Conservation (phyloP, 2,888 invertebrate genomes). For the Drosophila leonis region DNA sequence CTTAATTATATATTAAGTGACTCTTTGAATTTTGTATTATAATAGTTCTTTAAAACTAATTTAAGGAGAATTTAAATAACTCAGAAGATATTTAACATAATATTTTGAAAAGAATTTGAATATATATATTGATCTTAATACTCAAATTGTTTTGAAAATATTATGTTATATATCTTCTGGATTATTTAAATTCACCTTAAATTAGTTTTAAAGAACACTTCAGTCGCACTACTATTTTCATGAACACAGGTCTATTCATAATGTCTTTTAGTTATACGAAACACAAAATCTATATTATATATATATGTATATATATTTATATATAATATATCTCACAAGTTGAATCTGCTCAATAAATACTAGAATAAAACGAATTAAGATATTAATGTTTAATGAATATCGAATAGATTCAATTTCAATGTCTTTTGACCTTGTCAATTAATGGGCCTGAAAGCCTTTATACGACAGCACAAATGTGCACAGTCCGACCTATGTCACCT, state of each 20-base stretch:
- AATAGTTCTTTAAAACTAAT: background rate
- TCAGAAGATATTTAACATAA: no score
- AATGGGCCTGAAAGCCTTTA: background rate
- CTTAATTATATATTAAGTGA: background rate
- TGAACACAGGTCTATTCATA: no score
- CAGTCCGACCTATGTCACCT: constrained; percentile 36
- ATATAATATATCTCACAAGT: no score
- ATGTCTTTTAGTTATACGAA: background rate
- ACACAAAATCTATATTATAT: background rate
- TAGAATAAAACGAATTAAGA: constrained; percentile 1
- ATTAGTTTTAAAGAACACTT: no score
- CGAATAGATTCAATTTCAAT: background rate
- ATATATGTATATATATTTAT: no score
- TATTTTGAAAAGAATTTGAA: no score
- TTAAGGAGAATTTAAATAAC: no score
- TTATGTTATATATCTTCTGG: no score
- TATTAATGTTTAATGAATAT: background rate
- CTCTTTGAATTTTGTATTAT: background rate
- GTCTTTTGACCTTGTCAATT: constrained; percentile 17
- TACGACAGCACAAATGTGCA: background rate
- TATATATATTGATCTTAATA: no score
- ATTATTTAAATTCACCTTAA: no score
- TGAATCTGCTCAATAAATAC: background rate
- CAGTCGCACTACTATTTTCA: no score
- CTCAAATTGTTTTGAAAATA: no score